These are phyloP conservation scores for Keiferia lycopersicella DNA, from an alignment of 2,888 invertebrate genomes.

Conservation along the genomic window DNA sequence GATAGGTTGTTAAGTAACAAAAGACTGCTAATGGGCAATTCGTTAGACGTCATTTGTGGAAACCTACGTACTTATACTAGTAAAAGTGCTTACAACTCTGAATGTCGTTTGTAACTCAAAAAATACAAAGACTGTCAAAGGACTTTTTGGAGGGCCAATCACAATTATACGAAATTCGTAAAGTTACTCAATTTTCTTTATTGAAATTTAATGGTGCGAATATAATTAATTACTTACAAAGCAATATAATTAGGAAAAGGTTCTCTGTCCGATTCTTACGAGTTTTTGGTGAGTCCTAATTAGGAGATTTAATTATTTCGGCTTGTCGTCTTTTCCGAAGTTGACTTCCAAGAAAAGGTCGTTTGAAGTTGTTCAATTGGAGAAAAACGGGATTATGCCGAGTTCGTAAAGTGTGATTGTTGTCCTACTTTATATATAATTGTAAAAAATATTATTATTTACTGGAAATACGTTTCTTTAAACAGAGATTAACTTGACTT, in stretches of 20 bases:
- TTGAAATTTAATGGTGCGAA: background rate
- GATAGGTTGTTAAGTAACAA: too few relatives aligned
- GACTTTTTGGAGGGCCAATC: background rate
- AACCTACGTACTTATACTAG: too few relatives aligned
- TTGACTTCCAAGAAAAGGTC: background rate
- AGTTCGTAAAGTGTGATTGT: background rate
- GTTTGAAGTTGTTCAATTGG: conserved; percentile 23
- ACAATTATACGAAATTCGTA: background rate
- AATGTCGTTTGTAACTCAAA: background rate
- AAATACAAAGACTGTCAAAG: background rate
- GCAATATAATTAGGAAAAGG: background rate
- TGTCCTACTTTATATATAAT: background rate
- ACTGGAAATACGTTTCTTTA: too few relatives aligned
- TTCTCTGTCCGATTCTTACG: background rate
- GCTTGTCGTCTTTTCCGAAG: conserved; percentile 7
- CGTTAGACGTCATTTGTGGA: too few relatives aligned
- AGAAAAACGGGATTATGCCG: background rate
- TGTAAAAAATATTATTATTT: too few relatives aligned
- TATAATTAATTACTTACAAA: conserved; percentile 18
- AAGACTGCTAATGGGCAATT: too few relatives aligned
- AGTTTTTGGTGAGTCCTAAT: conserved; percentile 10
- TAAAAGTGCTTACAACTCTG: too few relatives aligned
- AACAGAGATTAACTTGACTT: too few relatives aligned
- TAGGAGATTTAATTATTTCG: conserved; percentile 12
- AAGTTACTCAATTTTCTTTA: background rate